phyloP scores from a whole-genome alignment of 2,888 invertebrate species.

The Meghimatium bilineatum region DNA sequence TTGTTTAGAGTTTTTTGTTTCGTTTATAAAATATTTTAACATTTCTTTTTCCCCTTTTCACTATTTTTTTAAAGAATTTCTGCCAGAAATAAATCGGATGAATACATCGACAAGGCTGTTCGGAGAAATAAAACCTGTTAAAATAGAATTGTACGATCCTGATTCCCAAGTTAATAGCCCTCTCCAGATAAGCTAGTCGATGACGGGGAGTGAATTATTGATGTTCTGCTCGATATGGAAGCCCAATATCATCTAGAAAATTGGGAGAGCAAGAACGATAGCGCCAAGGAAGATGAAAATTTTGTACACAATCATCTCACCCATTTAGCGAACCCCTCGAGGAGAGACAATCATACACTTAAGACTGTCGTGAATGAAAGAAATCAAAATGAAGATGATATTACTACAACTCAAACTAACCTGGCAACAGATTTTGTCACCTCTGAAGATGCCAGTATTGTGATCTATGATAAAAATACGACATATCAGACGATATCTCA shows the following conservation, averaged over 20 bases:
- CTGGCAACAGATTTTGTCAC: background rate
- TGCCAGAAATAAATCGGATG: background rate
- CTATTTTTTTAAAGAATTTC: background rate
- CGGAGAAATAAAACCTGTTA: background rate
- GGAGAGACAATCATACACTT: background rate
- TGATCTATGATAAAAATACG: background rate
- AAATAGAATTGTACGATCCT: background rate
- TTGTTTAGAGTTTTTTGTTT: background rate
- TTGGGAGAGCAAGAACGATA: no score
- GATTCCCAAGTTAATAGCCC: background rate
- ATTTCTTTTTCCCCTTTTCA: background rate
- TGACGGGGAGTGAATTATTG: slow-evolving; percentile 14
- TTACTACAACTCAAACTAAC: background rate
- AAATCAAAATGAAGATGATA: background rate
- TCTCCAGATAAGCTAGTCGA: background rate
- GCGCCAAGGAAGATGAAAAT: background rate
- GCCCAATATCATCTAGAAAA: background rate
- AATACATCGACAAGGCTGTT: background rate
- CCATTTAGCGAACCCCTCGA: background rate
- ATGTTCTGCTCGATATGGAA: slow-evolving; percentile 24
- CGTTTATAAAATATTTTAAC: background rate
- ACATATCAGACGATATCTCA: background rate
- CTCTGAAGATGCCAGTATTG: background rate
- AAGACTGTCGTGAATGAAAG: background rate
- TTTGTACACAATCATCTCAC: background rate